These are phyloP conservation scores for Carassius carassius DNA, from an alignment of 2,113 vertebrate genomes.

Conservation along the genomic window DNA sequence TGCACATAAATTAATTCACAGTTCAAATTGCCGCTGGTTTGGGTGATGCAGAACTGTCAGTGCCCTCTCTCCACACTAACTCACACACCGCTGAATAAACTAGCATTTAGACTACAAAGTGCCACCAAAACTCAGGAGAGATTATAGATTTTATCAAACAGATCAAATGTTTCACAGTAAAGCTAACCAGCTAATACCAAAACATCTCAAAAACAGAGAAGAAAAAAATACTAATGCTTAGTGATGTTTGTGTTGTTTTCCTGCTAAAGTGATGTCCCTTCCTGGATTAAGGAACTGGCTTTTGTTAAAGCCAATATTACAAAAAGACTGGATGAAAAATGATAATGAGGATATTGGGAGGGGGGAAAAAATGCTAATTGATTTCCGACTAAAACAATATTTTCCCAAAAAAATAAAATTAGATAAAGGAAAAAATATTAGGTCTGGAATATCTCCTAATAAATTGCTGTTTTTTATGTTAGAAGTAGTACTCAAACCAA, in stretches of 20 bases:
- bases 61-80: neutral
- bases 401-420: neutral
- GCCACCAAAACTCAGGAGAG: slow-evolving; percentile 14
- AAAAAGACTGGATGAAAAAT: neutral
- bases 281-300: neutral
- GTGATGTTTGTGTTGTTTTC: neutral
- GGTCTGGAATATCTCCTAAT: slow-evolving; percentile 10
- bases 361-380: neutral
- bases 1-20: slow-evolving; percentile 34
- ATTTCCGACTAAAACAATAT: neutral
- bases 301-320: neutral
- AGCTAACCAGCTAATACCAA: neutral
- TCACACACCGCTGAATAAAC: slow-evolving; percentile 22
- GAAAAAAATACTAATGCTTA: neutral
- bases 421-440: neutral
- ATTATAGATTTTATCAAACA: neutral
- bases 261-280: slow-evolving; percentile 4
- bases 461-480: neutral
- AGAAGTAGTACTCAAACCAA: neutral
- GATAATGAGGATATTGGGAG: neutral
- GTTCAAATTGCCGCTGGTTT: slow-evolving; percentile 24
- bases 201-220: neutral
- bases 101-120: slow-evolving; percentile 15
- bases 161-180: neutral
- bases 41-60: neutral